These are phyloP conservation scores for Echiichthys vipera DNA, from an alignment of 2,797 vertebrate genomes.

Conservation along the genomic window DNA sequence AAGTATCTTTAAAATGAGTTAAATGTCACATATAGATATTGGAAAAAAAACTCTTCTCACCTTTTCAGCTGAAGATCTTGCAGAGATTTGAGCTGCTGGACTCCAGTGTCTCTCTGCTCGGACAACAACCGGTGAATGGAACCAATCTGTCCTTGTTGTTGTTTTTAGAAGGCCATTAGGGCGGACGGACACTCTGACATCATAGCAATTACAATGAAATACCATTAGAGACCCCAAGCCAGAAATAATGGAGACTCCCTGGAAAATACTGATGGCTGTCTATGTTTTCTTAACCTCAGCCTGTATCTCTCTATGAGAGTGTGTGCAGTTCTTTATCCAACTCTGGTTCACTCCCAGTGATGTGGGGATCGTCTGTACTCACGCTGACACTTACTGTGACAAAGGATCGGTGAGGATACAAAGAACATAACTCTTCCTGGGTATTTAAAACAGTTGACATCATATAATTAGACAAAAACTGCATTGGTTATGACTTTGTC, in stretches of 20 bases:
- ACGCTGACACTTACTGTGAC: slow-evolving; percentile 8
- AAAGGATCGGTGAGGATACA: background rate
- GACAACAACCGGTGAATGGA: slow-evolving; percentile 68
- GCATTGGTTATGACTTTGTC: background rate
- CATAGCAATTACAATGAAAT: slow-evolving; percentile 84
- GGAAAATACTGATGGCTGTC: slow-evolving; percentile 76
- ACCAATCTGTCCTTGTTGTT: slow-evolving; percentile 74
- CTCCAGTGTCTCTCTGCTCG: slow-evolving; percentile 44
- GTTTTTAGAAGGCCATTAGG: slow-evolving; percentile 78
- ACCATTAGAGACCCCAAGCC: slow-evolving; percentile 77
- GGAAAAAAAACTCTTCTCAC: slow-evolving; percentile 37
- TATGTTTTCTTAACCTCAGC: slow-evolving; percentile 77
- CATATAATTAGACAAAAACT: background rate
- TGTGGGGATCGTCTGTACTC: slow-evolving; percentile 27
- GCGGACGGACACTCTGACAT: slow-evolving; percentile 81
- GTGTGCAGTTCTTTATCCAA: slow-evolving; percentile 19
- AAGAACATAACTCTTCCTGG: background rate
- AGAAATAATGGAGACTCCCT: slow-evolving; percentile 79
- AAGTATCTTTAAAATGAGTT: background rate
- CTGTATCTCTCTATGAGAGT: slow-evolving; percentile 45
- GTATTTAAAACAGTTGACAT: background rate
- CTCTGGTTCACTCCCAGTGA: slow-evolving; percentile 21
- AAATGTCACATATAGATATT: too few relatives aligned
- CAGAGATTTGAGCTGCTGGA: slow-evolving; percentile 52
- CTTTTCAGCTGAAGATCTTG: slow-evolving; percentile 51